Conservation (phyloP, 1,140 invertebrate genomes). For the Drosophila navojoa region DNA sequence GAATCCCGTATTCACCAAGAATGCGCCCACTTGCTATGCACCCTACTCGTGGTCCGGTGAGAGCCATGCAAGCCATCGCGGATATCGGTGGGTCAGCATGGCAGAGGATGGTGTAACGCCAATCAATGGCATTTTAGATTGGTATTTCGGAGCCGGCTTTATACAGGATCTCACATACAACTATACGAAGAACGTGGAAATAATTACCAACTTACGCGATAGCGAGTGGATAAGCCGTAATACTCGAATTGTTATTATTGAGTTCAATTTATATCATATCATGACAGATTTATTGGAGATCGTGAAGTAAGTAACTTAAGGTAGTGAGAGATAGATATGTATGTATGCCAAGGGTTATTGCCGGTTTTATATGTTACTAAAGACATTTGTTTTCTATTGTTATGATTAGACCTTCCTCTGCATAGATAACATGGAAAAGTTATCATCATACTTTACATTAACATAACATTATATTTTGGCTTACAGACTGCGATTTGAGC, state of each 20-base stretch:
- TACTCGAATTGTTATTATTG: constrained; percentile 5
- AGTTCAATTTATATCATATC: constrained; percentile 24
- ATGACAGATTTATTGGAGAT: constrained; percentile 8
- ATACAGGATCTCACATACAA: neutral
- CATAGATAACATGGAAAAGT: too few relatives aligned
- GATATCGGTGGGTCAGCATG: neutral
- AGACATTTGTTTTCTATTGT: too few relatives aligned
- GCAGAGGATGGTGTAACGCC: neutral
- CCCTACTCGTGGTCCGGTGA: constrained; percentile 2
- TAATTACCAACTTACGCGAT: neutral
- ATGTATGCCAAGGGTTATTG: too few relatives aligned
- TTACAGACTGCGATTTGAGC: neutral
- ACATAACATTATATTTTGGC: too few relatives aligned
- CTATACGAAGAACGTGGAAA: neutral
- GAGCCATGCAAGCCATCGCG: neutral
- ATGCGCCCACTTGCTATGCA: neutral
- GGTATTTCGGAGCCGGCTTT: constrained; percentile 21
- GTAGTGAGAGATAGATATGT: too few relatives aligned
- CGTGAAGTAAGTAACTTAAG: constrained; percentile 3
- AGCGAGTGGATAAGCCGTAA: constrained; percentile 1
- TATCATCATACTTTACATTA: too few relatives aligned
- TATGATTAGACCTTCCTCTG: too few relatives aligned
- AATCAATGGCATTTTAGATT: neutral
- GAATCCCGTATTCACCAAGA: neutral
- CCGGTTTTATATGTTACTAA: too few relatives aligned